phyloP scores from a whole-genome alignment of 2,888 invertebrate genomes.

The Acanthosoma haemorrhoidale region DNA sequence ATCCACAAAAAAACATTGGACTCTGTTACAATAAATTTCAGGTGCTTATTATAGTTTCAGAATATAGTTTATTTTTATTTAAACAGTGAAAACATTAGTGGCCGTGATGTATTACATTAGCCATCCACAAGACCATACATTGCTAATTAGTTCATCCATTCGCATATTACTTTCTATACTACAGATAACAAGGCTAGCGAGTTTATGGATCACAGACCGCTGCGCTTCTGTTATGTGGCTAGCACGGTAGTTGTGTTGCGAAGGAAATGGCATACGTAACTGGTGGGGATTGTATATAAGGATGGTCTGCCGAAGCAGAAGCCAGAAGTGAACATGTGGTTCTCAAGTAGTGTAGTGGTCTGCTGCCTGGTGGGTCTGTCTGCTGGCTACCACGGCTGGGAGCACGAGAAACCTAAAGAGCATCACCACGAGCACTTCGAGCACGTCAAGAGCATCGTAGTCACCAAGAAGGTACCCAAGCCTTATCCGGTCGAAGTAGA shows the following conservation, averaged over 20 bases:
- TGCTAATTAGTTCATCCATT: too few species aligned
- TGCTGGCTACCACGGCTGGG: background rate
- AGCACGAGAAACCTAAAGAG: conserved; percentile 35
- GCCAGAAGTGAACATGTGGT: background rate
- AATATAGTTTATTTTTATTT: too few species aligned
- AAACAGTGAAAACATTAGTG: too few species aligned
- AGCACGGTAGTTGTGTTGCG: background rate
- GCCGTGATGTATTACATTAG: too few species aligned
- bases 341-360: conserved; percentile 5
- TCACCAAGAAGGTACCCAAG: conserved; percentile 67
- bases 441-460: conserved; percentile 66
- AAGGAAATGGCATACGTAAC: conserved; percentile 1
- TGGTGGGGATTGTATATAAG: conserved; percentile 7
- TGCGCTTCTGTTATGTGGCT: background rate
- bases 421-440: conserved; percentile 46
- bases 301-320: background rate
- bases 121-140: too few species aligned
- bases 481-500: conserved; percentile 57
- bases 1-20: too few species aligned
- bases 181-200: background rate
- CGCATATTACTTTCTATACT: background rate
- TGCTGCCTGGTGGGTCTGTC: background rate
- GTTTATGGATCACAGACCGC: conserved; percentile 5
- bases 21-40: too few species aligned
- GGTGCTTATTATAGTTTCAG: too few species aligned